A percentile compares a stretch with the other conserved stretches of the same genome.
phyloP scores from a whole-genome alignment of 2,888 invertebrate species.

The Drosophila trichaetosa region DNA sequence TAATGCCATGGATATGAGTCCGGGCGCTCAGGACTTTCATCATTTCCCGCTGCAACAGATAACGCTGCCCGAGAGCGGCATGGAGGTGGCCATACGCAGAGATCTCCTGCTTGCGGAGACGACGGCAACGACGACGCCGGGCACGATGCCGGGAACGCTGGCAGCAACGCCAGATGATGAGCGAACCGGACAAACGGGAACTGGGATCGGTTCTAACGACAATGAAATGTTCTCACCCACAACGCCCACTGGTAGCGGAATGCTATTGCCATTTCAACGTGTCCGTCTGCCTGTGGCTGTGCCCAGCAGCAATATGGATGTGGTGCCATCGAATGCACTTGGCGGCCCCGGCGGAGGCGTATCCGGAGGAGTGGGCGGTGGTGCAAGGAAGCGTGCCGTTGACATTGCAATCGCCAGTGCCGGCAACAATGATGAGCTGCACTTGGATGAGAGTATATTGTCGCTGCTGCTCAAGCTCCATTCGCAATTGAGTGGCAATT shows the following conservation, averaged over 20 bases:
- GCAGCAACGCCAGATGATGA: background rate
- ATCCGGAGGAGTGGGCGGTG: constrained; percentile 58
- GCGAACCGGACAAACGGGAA: constrained; percentile 55
- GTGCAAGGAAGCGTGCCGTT: constrained; percentile 82
- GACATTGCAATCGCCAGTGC: constrained; percentile 83
- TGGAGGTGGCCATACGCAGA: constrained; percentile 84
- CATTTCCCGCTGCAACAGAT: constrained; percentile 83
- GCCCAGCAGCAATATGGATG: constrained; percentile 84
- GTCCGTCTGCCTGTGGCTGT: constrained; percentile 84
- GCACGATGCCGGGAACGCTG: constrained; percentile 12
- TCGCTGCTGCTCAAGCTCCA: constrained; percentile 95
- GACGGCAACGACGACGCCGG: constrained; percentile 42
- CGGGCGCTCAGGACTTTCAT: constrained; percentile 77
- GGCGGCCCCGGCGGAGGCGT: constrained; percentile 33
- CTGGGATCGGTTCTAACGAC: constrained; percentile 7
- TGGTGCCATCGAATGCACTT: constrained; percentile 85
- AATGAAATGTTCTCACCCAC: constrained; percentile 84
- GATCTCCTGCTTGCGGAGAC: constrained; percentile 79
- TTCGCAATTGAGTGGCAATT: constrained; percentile 93
- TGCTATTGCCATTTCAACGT: constrained; percentile 84
- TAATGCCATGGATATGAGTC: constrained; percentile 69
- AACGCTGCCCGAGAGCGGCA: constrained; percentile 82
- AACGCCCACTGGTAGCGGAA: constrained; percentile 77
- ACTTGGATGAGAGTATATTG: constrained; percentile 94
- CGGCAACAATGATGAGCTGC: constrained; percentile 86